Base-by-base conservation (phyloP, 30 jellyfish, hydroid and myxozoan species). In the Aurelia sp. region DNA sequence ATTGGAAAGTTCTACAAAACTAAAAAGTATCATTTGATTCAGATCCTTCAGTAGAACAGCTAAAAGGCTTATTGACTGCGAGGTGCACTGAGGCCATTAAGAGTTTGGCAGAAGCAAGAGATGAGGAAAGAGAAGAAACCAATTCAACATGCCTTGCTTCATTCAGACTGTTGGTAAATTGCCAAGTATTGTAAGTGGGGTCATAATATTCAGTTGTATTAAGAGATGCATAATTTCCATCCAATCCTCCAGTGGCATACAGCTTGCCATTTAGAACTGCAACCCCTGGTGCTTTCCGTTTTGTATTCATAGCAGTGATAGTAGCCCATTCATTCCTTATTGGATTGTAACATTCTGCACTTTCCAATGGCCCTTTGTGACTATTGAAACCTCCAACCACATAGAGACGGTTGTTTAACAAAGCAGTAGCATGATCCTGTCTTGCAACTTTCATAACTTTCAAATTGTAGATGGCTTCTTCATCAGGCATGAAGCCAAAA, bases 371-470 rank as follows among this genome's bases (percentile, higher is more conserved):
- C 27, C 98, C 98, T 71, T 57, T 75, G 69, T 66, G 90, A 62
- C 98, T 93, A 52, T 85, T 93, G 72, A 93, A 93, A 0, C 98
- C 98, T 20, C 98, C 98, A 62, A 88, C 79, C n/a, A 82, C 97
- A 78, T 81, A 93, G 50, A 93, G 64, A 15, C 62, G 71, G 61
- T 84, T 86, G 17, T 75, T 78, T 12, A 93, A 40, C 8, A 33
- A 67, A 10, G 90, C 98, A 40, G 90, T 51, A 27, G 97, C 97
- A 65, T 86, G 96, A 52, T 88, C 98, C 59, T 93, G 98, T 78
- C 97, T 74, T 30, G 96, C 89, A 19, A 79, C 79, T 63, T 84
- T 84, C 98, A 93, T 93, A 22, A 81, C 79, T 4, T 88, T 84
- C 13, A 93, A 66, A 23, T 68, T 83, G 23, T 70, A 51, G 73